phyloP scores from a whole-genome alignment of 2,797 vertebrate species.

The Pseudochaenichthys georgianus region DNA sequence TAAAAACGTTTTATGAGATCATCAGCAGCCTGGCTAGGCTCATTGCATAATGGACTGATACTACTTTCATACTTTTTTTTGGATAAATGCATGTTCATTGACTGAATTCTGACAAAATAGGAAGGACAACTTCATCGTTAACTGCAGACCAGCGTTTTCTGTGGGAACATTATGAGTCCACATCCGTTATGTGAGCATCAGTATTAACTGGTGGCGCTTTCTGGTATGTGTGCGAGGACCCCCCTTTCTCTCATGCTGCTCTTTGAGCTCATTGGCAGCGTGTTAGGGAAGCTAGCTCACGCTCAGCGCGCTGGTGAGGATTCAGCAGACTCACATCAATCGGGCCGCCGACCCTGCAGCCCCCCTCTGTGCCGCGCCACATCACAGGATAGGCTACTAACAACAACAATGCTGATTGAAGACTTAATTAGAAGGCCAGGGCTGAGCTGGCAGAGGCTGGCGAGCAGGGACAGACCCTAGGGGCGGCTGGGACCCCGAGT shows the following conservation, averaged over 20 bases:
- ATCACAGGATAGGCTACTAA: conserved; percentile 78
- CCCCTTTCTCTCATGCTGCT: conserved; percentile 72
- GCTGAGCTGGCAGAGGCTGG: conserved; percentile 74
- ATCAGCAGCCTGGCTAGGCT: neutral
- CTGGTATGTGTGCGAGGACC: conserved; percentile 59
- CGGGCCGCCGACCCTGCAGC: conserved; percentile 64
- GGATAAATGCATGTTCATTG: neutral
- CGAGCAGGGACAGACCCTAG: conserved; percentile 53
- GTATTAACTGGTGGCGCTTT: conserved; percentile 38
- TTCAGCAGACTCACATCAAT: conserved; percentile 79
- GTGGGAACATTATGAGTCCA: conserved; percentile 43
- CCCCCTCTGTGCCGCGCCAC: conserved; percentile 70
- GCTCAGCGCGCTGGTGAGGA: conserved; percentile 71
- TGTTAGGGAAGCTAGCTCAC: conserved; percentile 73
- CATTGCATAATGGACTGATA: neutral
- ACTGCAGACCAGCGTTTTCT: conserved; percentile 14
- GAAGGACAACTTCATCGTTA: conserved; percentile 12
- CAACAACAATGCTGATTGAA: conserved; percentile 83
- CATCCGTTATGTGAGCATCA: conserved; percentile 33
- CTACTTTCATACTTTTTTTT: neutral
- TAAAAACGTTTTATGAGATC: neutral
- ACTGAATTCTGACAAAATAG: conserved; percentile 18
- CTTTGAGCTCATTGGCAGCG: conserved; percentile 77
- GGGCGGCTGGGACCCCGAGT: conserved; percentile 53
- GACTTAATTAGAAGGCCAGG: conserved; percentile 84